Conservation (phyloP, 2,113 vertebrate species). For the Leiothrix lutea region DNA sequence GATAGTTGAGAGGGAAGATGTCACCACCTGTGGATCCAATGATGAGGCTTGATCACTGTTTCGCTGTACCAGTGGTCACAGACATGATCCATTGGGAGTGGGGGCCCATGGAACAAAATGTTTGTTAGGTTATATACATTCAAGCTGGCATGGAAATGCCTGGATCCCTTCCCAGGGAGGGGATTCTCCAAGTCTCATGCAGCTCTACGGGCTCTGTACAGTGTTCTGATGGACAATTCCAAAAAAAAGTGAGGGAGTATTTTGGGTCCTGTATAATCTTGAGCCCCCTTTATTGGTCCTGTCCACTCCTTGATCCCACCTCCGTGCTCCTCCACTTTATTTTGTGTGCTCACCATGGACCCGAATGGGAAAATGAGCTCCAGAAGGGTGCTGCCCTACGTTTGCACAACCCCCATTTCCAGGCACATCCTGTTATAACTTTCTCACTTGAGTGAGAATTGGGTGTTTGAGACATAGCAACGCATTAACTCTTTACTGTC, state of each 20-base stretch:
- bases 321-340: not conserved
- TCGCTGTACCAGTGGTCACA: not conserved
- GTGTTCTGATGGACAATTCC: not conserved
- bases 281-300: not conserved
- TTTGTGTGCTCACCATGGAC: not conserved
- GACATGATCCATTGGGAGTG: accelerated
- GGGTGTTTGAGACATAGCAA: not conserved
- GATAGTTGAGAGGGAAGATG: not conserved
- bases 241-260: not conserved
- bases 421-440: not conserved
- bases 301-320: not conserved
- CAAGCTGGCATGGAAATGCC: not conserved
- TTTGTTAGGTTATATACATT: not conserved
- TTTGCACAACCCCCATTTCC: not conserved
- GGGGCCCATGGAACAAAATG: not conserved
- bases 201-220: not conserved
- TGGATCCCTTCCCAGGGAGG: not conserved
- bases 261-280: not conserved
- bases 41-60: not conserved
- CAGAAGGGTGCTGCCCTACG: accelerated
- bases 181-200: not conserved
- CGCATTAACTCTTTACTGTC: not conserved
- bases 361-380: not conserved
- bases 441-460: too few relatives aligned
- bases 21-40: not conserved